A percentile compares a stretch with the other conserved stretches of the same genome.
Conservation (phyloP, 2,797 vertebrate species). For the Squalus acanthias region DNA sequence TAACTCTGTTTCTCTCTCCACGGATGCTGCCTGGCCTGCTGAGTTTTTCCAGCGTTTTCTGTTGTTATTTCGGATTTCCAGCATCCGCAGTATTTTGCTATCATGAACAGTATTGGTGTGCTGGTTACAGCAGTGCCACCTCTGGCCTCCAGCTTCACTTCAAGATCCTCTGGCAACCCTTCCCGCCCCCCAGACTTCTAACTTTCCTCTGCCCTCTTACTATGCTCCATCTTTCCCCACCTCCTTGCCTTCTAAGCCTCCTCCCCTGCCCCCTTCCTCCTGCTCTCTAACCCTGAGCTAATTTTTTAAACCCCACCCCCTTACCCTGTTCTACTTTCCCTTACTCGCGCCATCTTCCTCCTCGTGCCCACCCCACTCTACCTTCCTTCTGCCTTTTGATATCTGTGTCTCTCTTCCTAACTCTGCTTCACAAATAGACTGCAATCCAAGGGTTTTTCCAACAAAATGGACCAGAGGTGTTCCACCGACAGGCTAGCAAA, state of each 20-base stretch:
- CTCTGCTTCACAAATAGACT: background rate
- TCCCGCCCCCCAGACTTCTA: background rate
- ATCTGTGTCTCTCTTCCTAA: background rate
- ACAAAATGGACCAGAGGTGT: background rate
- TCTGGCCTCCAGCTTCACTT: background rate
- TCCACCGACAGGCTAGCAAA: background rate
- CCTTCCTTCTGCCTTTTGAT: background rate
- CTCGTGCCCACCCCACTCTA: background rate
- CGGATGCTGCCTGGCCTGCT: too few species aligned
- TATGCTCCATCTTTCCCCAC: background rate
- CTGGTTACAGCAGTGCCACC: background rate
- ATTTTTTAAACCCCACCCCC: background rate
- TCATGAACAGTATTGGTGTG: background rate
- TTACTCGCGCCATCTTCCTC: too few species aligned
- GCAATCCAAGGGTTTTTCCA: background rate
- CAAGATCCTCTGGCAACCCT: background rate
- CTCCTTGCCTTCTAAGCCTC: background rate
- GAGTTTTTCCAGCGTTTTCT: too few species aligned
- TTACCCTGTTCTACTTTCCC: background rate
- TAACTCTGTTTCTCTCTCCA: too few species aligned
- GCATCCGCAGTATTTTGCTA: too few species aligned
- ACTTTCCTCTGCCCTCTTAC: background rate
- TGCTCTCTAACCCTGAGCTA: background rate
- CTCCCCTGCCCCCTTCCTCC: background rate
- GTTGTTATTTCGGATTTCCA: too few species aligned